Evolutionary conservation across 2,888 invertebrate species (phyloP).

Genomic region (Parascotia fuliginaria): DNA sequence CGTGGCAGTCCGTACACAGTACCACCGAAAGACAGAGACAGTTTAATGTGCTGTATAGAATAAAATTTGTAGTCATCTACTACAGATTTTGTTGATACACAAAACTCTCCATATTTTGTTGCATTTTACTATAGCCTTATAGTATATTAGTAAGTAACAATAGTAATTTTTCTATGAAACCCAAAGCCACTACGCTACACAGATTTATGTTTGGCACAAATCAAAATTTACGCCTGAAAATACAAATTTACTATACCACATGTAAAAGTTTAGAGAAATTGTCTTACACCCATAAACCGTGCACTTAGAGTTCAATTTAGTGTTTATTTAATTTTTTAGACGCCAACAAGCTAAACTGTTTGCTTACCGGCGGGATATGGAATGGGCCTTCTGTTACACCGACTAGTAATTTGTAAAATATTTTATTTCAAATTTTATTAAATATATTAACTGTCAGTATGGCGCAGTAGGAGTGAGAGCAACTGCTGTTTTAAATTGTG

Average conservation of each 20-base stretch:
- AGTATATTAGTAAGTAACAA: background rate
- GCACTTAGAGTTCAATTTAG: slow-evolving; percentile 20
- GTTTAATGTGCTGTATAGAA: no score
- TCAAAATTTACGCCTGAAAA: slow-evolving; percentile 49
- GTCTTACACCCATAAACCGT: slow-evolving; percentile 10
- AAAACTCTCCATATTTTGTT: no score
- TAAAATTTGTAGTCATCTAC: no score
- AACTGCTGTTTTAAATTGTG: no score
- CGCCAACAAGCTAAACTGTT: slow-evolving; percentile 45
- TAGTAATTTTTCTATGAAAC: slow-evolving; percentile 42
- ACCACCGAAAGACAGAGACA: no score
- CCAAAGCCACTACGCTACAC: slow-evolving; percentile 42
- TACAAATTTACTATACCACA: slow-evolving; percentile 36
- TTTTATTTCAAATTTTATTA: no score
- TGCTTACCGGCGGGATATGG: slow-evolving; percentile 49
- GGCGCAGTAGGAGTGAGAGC: no score
- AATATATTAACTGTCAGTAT: no score
- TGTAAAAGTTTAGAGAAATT: slow-evolving; percentile 23
- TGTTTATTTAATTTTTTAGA: slow-evolving; percentile 39
- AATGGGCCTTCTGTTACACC: slow-evolving; percentile 42
- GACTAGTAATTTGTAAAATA: slow-evolving; percentile 7
- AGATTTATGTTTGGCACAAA: slow-evolving; percentile 53
- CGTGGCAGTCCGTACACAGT: no score
- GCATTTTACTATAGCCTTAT: no score
- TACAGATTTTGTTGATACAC: no score